Base-by-base conservation (phyloP, 2,797 vertebrate genomes). In the Microchirus variegatus region DNA sequence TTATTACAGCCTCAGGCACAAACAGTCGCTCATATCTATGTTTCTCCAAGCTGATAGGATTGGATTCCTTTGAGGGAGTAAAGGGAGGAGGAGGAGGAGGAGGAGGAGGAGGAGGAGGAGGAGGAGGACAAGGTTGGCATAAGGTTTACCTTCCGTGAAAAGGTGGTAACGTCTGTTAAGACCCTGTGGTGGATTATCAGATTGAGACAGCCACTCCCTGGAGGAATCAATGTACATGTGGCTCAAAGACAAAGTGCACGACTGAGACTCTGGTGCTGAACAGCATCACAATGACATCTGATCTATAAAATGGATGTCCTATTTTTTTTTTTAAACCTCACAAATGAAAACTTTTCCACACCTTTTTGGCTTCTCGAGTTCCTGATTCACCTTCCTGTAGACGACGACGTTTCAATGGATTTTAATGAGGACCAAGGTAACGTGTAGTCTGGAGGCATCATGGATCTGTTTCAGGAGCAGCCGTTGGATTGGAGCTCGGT, bases 391-490 rank as follows among this genome's bases (percentile, higher is more conserved):
- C 31, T 31, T 31, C 7, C 31, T 31, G 31, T 31, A 31, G 31
- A 6, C 31, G 9, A 10, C 0, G 0, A n/a, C 13, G 9, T 52
- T 18, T 6, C 38, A 35, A 37, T 57, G 62, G 69, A 70, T 75
- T 67, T 75, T 63, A 60, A 60, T 56, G 49, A 65, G 37, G 65
- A 67, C 19, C n/a, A 1, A 60, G 45, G 75, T 19, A 56, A 46
- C 13, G 10, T 12, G 41, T 42, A 15, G 2, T 31, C 0, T 3
- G 19, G 6, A 48, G 57, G 42, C 75, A 69, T 45, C 58, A 92
- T 92, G 91, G 86, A 83, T 75, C 59, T 47, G 63, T 66, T 59
- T 44, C 84, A 40, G 78, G 74, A 76, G 59, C 77, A 41, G 12
- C 36, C 31, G 1, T 19, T 46, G 0, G 73, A 66, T 35, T 41